Evolutionary conservation across 1,140 invertebrate species (phyloP).

Genomic region (Platyscapa corneri): DNA sequence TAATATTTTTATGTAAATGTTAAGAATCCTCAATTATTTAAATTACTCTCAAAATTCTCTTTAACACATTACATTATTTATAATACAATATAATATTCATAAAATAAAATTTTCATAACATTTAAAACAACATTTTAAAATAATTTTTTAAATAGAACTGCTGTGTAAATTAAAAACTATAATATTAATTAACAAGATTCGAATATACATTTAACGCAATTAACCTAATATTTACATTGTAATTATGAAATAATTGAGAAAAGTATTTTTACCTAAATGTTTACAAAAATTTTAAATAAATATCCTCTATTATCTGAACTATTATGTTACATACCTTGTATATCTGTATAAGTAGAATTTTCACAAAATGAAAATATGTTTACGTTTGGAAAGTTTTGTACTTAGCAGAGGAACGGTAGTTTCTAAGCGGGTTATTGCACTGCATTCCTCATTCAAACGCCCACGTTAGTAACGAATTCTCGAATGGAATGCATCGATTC

Average conservation of each 20-base stretch:
- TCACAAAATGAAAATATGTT: neutral
- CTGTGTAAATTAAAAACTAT: no score
- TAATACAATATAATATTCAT: no score
- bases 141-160: no score
- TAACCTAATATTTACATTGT: neutral
- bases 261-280: neutral
- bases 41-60: no score
- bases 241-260: neutral
- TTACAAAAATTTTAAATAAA: slow-evolving; percentile 4
- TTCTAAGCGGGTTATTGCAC: neutral
- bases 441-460: neutral
- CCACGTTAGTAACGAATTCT: neutral
- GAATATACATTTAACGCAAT: neutral
- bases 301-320: neutral
- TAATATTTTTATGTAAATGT: no score
- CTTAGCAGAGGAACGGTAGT: neutral
- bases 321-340: slow-evolving; percentile 1
- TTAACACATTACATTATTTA: no score
- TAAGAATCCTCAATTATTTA: no score
- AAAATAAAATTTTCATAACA: no score
- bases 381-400: neutral
- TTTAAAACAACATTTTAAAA: no score
- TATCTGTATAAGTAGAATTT: neutral
- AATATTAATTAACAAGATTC: neutral
- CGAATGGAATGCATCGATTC: neutral